Percentiles rank a stretch among this genome's conserved stretches.
These are phyloP conservation scores for Anodontia alba DNA, from an alignment of 2,888 invertebrate genomes.

Conservation along the genomic window DNA sequence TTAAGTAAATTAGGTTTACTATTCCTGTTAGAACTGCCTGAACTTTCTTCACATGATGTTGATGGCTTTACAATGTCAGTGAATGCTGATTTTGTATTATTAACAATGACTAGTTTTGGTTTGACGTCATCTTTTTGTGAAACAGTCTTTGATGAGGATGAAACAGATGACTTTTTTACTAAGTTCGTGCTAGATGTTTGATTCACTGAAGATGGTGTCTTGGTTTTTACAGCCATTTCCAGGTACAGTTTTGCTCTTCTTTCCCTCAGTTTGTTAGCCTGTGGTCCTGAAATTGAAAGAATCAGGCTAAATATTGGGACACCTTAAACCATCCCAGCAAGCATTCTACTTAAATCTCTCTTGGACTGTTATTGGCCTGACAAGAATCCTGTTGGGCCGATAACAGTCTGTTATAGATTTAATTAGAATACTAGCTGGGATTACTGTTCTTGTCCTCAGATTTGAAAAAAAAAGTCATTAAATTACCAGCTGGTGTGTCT, in stretches of 20 bases:
- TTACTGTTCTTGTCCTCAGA: no score
- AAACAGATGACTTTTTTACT: constrained; percentile 14
- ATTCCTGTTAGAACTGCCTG: neutral
- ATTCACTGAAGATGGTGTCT: neutral
- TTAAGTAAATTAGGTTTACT: neutral
- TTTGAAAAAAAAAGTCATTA: no score
- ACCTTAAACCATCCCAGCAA: no score
- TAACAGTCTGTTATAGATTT: no score
- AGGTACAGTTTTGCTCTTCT: neutral
- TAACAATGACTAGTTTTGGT: constrained; percentile 66
- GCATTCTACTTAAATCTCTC: no score
- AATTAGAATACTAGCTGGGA: no score
- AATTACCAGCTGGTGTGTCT: no score
- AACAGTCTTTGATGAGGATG: constrained; percentile 8
- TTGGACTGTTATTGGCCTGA: no score
- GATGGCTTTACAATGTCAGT: constrained; percentile 26
- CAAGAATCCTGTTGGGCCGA: no score
- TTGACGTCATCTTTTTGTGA: constrained; percentile 21
- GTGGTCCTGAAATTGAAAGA: constrained; percentile 20
- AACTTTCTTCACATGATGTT: neutral
- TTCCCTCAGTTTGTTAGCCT: neutral
- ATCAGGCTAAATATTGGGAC: no score
- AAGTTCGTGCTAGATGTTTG: neutral
- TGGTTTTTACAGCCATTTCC: neutral
- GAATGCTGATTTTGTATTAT: constrained; percentile 62